Conservation (phyloP, 2,113 vertebrate species). For the Cygnus atratus region DNA sequence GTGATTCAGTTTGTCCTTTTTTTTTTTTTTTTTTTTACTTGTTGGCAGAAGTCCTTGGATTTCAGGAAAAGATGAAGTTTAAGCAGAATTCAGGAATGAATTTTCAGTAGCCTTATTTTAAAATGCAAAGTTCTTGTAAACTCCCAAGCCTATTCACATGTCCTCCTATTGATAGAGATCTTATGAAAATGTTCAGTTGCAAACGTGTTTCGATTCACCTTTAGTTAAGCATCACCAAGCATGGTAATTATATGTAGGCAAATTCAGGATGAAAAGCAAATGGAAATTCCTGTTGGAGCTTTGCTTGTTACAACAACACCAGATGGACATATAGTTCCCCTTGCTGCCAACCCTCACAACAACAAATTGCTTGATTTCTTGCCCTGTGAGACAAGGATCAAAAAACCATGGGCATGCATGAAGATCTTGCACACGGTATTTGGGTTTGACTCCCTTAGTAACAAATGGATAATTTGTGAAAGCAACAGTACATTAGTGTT, state of each 20-base stretch:
- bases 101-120: background rate
- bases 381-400: background rate
- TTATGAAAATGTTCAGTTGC: rapidly evolving
- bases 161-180: background rate
- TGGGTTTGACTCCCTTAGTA: background rate
- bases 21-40: background rate
- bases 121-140: background rate
- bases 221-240: conserved; percentile 3
- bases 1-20: background rate
- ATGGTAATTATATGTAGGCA: background rate
- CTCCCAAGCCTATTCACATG: background rate
- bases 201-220: background rate
- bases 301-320: background rate
- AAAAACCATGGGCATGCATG: rapidly evolving
- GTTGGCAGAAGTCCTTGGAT: background rate
- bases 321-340: background rate
- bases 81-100: background rate
- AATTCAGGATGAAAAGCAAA: conserved; percentile 25
- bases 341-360: background rate
- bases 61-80: background rate
- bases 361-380: background rate
- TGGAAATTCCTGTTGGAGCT: background rate
- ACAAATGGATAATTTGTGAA: conserved; percentile 1
- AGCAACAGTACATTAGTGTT: background rate
- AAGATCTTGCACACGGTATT: background rate